Evolutionary conservation across 2,797 vertebrate species (phyloP).

Genomic region (Molossus molossus): DNA sequence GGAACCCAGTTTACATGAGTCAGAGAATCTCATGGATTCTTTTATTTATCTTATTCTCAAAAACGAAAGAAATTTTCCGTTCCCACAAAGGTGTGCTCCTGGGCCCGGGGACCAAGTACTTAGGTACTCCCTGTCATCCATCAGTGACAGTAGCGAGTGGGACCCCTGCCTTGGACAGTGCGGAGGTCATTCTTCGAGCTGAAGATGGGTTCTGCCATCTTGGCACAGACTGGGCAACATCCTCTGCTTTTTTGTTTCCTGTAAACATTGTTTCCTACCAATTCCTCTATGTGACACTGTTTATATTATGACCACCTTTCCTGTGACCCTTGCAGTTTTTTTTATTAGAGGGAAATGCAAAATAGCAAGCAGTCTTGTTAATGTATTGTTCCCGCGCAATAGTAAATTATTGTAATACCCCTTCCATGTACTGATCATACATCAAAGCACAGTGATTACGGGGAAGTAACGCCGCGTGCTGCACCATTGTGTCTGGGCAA

Average conservation of each 20-base stretch:
- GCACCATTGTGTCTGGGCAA: neutral
- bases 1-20: neutral
- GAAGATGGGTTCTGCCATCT: neutral
- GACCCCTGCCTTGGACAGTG: neutral
- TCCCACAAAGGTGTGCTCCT: neutral
- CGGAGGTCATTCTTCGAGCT: neutral
- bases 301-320: slow-evolving; percentile 2
- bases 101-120: neutral
- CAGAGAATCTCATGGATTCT: neutral
- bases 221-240: rapidly evolving
- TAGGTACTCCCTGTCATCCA: rapidly evolving
- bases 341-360: slow-evolving; percentile 69
- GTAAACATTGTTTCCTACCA: too few species aligned
- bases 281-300: neutral
- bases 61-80: neutral
- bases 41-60: neutral
- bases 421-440: slow-evolving; percentile 26
- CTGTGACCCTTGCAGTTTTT: neutral
- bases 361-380: slow-evolving; percentile 69
- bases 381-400: slow-evolving; percentile 69
- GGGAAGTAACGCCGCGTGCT: slow-evolving; percentile 1
- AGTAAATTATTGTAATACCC: slow-evolving; percentile 64
- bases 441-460: neutral
- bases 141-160: neutral
- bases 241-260: neutral